Evolutionary conservation across 2,888 invertebrate genomes (phyloP), one percentile per base, ranked within the genome.

Genomic region (Meteorus colon): DNA sequence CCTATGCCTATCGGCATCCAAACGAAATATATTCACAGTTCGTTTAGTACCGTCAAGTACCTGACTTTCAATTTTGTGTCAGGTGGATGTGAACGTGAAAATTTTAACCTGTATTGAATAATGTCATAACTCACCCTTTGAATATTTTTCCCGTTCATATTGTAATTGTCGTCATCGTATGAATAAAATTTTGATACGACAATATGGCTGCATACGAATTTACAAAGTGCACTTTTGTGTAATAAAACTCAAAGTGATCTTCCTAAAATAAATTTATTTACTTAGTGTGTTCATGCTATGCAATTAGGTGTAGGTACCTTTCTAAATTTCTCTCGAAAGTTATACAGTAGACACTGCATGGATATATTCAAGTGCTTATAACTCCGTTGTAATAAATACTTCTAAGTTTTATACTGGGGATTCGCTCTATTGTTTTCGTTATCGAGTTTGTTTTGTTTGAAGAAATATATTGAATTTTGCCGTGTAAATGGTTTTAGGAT

Each of bases 51-150:
- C n/a, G 55, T 55, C 24, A 24, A 55, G 55, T 55, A 55, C 55
- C 55, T 55, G 55, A 55, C 55, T 55, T 55, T 19, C n/a, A 24
- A 55, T 55, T 55, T 24, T 19, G 55, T 55, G 55, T 55, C 55
- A 55, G 55, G 55, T 55, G 48, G n/a, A 48, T 48, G 6, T 48
- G 6, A 4, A 55, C 19, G n/a, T 8, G 24, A 19, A 24, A 55
- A 55, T 55, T 55, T 55, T 4, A 19, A 55, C 55, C 55, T 55
- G 55, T 8, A 55, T 55, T 24, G 8, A 19, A 19, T 55, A 5
- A 55, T 19, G 19, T 1, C 19, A 55, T 55, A 55, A 19, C 55
- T 19, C 55, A 6, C 55, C 55, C 19, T 48, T 55, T 24, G 16
- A n/a, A 6, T 16, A 48, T 48, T 48, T n/a, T n/a, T 19, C 24